Conservation (phyloP, 1,140 invertebrate genomes). For the Limonius californicus region DNA sequence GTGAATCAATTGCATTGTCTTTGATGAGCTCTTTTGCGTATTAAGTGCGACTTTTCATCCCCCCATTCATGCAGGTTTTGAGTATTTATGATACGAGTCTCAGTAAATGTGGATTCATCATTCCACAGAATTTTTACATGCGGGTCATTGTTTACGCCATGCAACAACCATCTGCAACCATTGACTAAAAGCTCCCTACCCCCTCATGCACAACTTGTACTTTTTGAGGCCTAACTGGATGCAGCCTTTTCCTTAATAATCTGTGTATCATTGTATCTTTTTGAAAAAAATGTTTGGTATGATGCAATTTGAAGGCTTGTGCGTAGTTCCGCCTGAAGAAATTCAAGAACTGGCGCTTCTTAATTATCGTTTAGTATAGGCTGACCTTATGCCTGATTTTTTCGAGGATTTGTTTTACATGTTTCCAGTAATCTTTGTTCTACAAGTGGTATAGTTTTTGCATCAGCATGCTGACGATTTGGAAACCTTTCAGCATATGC, state of each 20-base stretch:
- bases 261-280: conserved; percentile 6
- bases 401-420: neutral
- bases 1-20: neutral
- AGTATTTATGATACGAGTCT: too few species aligned
- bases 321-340: neutral
- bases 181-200: conserved; percentile 1
- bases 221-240: too few species aligned
- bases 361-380: neutral
- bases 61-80: neutral
- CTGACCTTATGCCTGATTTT: neutral
- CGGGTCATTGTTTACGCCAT: too few species aligned
- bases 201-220: neutral
- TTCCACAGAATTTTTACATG: too few species aligned
- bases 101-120: too few species aligned
- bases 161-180: neutral
- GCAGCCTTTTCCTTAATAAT: neutral
- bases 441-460: too few species aligned
- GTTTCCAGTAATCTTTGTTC: too few species aligned
- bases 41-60: neutral
- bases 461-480: too few species aligned
- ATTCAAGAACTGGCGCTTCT: conserved; percentile 4
- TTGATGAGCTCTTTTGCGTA: too few species aligned
- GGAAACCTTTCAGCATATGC: too few species aligned
- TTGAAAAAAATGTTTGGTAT: neutral
- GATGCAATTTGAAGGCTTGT: too few species aligned